Percentiles rank a stretch among this genome's conserved stretches.
Conservation (phyloP, 92 coral and sea anemone genomes). For the Heteractis magnifica region DNA sequence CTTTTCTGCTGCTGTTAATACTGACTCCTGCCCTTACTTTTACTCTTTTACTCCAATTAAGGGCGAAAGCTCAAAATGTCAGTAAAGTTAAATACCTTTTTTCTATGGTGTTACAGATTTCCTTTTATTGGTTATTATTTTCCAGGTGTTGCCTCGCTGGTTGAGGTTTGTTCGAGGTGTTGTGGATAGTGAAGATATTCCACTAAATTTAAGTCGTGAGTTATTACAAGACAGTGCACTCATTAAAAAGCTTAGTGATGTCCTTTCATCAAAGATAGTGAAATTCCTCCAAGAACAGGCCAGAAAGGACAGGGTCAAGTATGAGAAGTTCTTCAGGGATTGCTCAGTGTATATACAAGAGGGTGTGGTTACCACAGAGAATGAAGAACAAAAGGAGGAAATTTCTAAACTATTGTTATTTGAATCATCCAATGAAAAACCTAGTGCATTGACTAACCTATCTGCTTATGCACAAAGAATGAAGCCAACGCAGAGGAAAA, state of each 20-base stretch:
- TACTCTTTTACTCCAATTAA: too few relatives aligned
- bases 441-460: constrained; percentile 79
- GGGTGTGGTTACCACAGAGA: constrained; percentile 86
- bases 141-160: constrained; percentile 79
- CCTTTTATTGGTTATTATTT: background rate
- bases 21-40: too few relatives aligned
- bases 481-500: constrained; percentile 86
- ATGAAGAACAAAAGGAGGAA: constrained; percentile 76
- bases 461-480: constrained; percentile 76
- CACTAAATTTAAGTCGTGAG: constrained; percentile 91
- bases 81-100: too few relatives aligned
- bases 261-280: constrained; percentile 75
- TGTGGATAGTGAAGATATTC: constrained; percentile 98
- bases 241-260: constrained; percentile 77
- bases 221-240: constrained; percentile 96
- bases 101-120: too few relatives aligned
- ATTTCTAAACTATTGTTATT: constrained; percentile 84
- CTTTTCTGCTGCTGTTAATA: too few relatives aligned
- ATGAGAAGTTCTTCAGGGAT: constrained; percentile 87
- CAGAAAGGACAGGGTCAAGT: constrained; percentile 88
- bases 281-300: constrained; percentile 87
- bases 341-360: constrained; percentile 86
- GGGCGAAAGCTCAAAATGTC: too few relatives aligned
- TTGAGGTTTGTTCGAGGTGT: constrained; percentile 92
- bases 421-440: constrained; percentile 87